Percentiles rank a stretch among this genome's conserved stretches.
Conservation (phyloP, 2,113 vertebrate species). For the Dolichallabes microphthalmus region DNA sequence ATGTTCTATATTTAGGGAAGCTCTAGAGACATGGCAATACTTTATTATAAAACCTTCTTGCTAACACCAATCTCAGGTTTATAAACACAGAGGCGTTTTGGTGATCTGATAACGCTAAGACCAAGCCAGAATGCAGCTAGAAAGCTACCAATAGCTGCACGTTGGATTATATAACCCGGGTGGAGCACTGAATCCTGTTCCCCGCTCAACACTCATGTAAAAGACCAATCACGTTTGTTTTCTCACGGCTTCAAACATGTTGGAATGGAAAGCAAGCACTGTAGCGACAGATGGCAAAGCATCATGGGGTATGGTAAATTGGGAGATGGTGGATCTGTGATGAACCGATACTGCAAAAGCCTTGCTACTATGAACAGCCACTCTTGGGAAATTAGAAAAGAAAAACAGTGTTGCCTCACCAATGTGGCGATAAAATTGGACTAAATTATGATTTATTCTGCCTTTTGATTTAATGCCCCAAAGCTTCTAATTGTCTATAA, state of each 20-base stretch:
- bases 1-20: neutral
- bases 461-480: conserved; percentile 13
- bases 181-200: conserved; percentile 18
- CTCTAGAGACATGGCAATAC: neutral
- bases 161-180: conserved; percentile 34
- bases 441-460: neutral
- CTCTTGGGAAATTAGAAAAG: conserved; percentile 19
- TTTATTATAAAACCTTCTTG: conserved; percentile 9
- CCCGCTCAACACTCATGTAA: neutral
- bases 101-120: neutral
- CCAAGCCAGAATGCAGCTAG: neutral
- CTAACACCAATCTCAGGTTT: conserved; percentile 16
- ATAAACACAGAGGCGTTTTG: neutral
- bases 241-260: conserved; percentile 72
- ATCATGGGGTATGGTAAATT: conserved; percentile 73
- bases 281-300: conserved; percentile 76
- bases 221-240: conserved; percentile 45
- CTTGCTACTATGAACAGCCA: conserved; percentile 32
- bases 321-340: conserved; percentile 60
- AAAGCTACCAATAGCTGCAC: neutral
- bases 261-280: conserved; percentile 68
- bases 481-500: neutral
- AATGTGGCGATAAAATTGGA: neutral
- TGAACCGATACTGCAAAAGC: conserved; percentile 61
- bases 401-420: neutral